These are phyloP conservation scores for Zootermopsis nevadensis DNA, from an alignment of 2,888 invertebrate genomes.

Conservation along the genomic window DNA sequence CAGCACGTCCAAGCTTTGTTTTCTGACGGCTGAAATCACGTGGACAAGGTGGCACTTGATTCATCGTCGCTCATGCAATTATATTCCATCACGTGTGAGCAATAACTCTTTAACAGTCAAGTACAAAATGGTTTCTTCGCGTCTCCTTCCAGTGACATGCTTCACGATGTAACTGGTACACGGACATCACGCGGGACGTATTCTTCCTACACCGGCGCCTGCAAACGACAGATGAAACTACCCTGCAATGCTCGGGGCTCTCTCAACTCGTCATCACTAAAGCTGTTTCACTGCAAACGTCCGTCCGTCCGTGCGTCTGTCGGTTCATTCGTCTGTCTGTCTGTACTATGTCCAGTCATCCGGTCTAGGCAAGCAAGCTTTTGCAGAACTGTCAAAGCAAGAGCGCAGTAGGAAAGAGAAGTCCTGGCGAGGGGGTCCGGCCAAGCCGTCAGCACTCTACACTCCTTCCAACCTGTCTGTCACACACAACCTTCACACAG, in stretches of 20 bases:
- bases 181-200: slow-evolving; percentile 7
- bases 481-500: slow-evolving; percentile 41
- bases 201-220: slow-evolving; percentile 37
- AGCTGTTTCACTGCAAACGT: slow-evolving; percentile 42
- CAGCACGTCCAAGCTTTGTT: neutral
- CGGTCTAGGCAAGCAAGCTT: slow-evolving; percentile 21
- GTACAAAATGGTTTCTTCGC: neutral
- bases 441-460: neutral
- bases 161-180: neutral
- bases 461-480: slow-evolving; percentile 26
- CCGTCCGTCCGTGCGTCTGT: slow-evolving; percentile 31
- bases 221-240: slow-evolving; percentile 43
- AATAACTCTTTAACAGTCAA: slow-evolving; percentile 6
- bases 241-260: slow-evolving; percentile 34
- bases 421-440: slow-evolving; percentile 18
- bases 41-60: neutral
- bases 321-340: neutral
- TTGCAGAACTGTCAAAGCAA: slow-evolving; percentile 35
- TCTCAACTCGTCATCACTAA: slow-evolving; percentile 40
- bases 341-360: slow-evolving; percentile 24
- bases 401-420: slow-evolving; percentile 18
- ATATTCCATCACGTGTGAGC: slow-evolving; percentile 9
- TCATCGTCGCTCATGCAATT: neutral
- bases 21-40: neutral
- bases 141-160: neutral